Base-by-base conservation (phyloP, 2,113 vertebrate genomes). In the Nothocercus nigrocapillus region DNA sequence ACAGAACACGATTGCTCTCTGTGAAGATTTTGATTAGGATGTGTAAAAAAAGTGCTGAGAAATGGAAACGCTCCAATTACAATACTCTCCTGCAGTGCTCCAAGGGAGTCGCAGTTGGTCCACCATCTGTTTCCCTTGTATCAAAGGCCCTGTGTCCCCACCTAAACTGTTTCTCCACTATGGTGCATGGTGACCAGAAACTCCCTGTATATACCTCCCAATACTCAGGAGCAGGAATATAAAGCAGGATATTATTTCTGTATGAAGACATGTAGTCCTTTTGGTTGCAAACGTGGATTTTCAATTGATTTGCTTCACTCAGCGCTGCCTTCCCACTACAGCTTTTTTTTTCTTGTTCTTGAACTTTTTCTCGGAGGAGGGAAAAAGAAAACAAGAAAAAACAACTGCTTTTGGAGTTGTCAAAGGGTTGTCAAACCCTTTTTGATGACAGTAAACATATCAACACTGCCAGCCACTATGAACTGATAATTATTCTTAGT, bases 1-100 rank as follows among this genome's bases (percentile, higher is more conserved):
- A 74, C 56, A 85, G 90, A 91, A 88, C 2, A 0, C 3, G 49
- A 49, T 49, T 80, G 49, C 11, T 86, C 59, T 51, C 64, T 14
- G 3, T 58, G 62, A 93, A 91, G 64, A 68, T 81, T 90, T 96
- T 81, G 53, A 32, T 58, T 45, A 36, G 13, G n/a, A 80, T 67
- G 56, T 27, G 3, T n/a, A 68, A 90, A 91, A 45, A 77, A 17
- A 38, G 12, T 12, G 25, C 61, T 2, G 14, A 91, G 63, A 16
- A 90, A 77, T 74, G 24, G 27, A 21, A 81, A 61, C 30, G 36
- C 18, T 88, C 77, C 49, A 3, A 3, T 68, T 83, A 19, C 42
- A 61, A 13, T 4, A 34, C 20, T 89, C n/a, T 80, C 32, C 75
- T 66, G 42, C 62, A n/a, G 63, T 17, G 21, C 63, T 89, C 61